Conservation (phyloP, 2,113 vertebrate genomes). For the Dunckerocampus dactyliophorus region DNA sequence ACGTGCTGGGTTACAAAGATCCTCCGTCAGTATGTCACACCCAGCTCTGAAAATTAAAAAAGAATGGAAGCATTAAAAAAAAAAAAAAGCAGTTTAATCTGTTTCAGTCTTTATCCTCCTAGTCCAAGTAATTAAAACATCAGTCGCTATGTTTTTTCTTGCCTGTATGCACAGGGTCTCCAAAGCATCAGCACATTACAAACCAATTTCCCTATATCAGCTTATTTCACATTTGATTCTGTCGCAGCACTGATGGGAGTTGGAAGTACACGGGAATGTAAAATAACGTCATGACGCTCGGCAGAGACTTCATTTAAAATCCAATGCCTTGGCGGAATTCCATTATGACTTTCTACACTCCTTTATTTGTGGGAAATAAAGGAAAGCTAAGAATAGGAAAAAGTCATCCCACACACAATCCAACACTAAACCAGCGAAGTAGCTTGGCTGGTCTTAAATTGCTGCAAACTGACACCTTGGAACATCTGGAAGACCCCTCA, state of each 20-base stretch:
- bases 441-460: conserved; percentile 35
- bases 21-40: background rate
- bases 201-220: conserved; percentile 97
- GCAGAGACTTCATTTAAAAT: conserved; percentile 99
- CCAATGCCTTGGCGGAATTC: conserved; percentile 91
- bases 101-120: conserved; percentile 65
- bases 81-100: conserved; percentile 45
- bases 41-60: conserved; percentile 11
- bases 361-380: conserved; percentile 84
- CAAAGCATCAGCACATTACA: conserved; percentile 92
- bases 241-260: conserved; percentile 92
- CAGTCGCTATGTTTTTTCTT: conserved; percentile 59
- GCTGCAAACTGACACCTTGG: conserved; percentile 49
- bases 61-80: conserved; percentile 21
- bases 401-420: conserved; percentile 41
- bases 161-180: conserved; percentile 71
- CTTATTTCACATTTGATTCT: conserved; percentile 97
- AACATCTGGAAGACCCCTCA: conserved; percentile 67
- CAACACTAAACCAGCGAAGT: background rate
- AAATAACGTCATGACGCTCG: conserved; percentile 92
- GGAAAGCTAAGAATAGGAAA: conserved; percentile 72
- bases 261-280: conserved; percentile 94
- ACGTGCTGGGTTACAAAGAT: conserved; percentile 18
- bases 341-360: conserved; percentile 82
- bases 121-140: conserved; percentile 77